These are phyloP conservation scores for Tipula lateralis DNA, from an alignment of 2,888 invertebrate genomes.

Conservation along the genomic window DNA sequence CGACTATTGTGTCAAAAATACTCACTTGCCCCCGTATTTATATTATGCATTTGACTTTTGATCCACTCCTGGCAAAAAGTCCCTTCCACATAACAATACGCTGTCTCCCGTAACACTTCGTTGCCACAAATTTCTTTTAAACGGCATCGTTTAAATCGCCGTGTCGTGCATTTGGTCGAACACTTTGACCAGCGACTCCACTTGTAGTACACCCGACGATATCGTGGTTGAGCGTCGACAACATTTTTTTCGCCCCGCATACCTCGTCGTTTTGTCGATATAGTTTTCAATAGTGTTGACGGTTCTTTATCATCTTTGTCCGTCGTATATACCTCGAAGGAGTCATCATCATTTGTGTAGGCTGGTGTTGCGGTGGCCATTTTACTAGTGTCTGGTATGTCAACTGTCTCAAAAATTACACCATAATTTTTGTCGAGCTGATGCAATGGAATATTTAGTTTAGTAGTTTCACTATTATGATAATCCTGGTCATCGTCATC, in stretches of 20 bases:
- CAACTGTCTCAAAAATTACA: constrained; percentile 30
- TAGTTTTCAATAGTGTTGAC: neutral
- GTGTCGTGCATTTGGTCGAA: constrained; percentile 71
- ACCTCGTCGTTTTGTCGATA: neutral
- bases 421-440: constrained; percentile 31
- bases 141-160: constrained; percentile 71
- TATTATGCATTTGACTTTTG: constrained; percentile 45
- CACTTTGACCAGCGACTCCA: constrained; percentile 86
- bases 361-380: neutral
- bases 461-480: constrained; percentile 30
- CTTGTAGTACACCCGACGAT: constrained; percentile 57
- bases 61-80: constrained; percentile 75
- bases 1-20: no score
- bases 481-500: constrained; percentile 34
- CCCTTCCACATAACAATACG: constrained; percentile 78
- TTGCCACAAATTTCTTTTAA: constrained; percentile 69
- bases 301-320: constrained; percentile 37
- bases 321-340: constrained; percentile 37
- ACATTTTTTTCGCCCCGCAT: constrained; percentile 42
- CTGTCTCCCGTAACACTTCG: constrained; percentile 73
- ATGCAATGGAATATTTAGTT: neutral
- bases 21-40: constrained; percentile 19
- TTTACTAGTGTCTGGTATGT: neutral
- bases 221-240: constrained; percentile 41
- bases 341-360: neutral